A percentile compares a stretch with the other conserved stretches of the same genome.
Evolutionary conservation across 1,140 invertebrate genomes (phyloP).

Genomic region (Drosophila mayri): DNA sequence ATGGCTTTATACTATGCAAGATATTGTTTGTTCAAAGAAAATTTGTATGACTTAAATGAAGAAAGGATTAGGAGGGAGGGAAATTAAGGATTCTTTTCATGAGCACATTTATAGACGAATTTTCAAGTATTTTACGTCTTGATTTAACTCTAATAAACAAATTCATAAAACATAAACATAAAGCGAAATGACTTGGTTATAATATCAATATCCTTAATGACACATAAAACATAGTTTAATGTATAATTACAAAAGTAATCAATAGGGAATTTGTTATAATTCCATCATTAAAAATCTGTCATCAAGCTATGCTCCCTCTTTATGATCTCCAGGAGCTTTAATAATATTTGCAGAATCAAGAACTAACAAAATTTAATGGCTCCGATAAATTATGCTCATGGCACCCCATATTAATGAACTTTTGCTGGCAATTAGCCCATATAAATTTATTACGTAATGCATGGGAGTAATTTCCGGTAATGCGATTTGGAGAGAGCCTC

Average conservation of each 20-base stretch:
- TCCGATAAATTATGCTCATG: constrained; percentile 43
- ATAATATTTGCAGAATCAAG: constrained; percentile 16
- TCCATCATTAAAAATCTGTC: background rate
- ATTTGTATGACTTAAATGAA: too few relatives aligned
- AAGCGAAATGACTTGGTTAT: background rate
- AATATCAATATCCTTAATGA: background rate
- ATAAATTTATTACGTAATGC: constrained; percentile 50
- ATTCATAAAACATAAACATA: background rate
- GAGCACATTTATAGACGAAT: too few relatives aligned
- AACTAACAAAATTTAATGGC: constrained; percentile 32
- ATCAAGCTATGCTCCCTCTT: background rate
- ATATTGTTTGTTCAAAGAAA: background rate
- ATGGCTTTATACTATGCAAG: background rate
- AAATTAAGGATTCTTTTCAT: too few relatives aligned
- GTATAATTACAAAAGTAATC: background rate
- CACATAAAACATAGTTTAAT: background rate
- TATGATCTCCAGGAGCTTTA: background rate
- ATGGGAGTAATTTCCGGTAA: constrained; percentile 46
- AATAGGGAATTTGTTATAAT: background rate
- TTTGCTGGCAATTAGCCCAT: constrained; percentile 55
- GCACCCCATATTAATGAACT: constrained; percentile 54
- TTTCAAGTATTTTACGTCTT: background rate
- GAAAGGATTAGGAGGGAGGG: too few relatives aligned
- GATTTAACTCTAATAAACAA: background rate
- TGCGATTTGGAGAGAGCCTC: constrained; percentile 19